Evolutionary conservation across 2,888 invertebrate genomes (phyloP), one percentile per base, ranked within the genome.

Genomic region (Barypeithes pellucidus): DNA sequence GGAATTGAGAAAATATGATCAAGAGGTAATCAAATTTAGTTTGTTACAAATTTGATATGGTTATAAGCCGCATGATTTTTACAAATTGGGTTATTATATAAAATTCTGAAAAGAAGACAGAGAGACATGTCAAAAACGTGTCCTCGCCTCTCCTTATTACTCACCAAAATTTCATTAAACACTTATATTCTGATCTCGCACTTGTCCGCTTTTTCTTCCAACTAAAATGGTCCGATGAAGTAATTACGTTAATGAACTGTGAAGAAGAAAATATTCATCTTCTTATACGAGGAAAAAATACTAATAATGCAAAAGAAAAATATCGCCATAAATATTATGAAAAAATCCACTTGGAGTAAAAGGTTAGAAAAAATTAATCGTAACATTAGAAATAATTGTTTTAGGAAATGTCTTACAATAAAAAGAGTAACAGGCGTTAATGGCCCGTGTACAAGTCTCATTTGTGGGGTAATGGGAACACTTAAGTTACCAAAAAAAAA

Each of bases 1-100:
- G 8, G 54, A 57, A 11, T 33, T 33, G 5, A 57, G 54, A 33
- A 33, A 57, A 33, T 57, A 57, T 14, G 16, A 33, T 57, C 54
- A 33, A 33, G 54, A 57, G 54, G 54, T 57, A 57, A 57, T 12
- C 8, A 29, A 29, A 29, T 29, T 3, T 5, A 24, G 24, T 2
- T 1, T 16, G 14, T 16, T 45, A 45, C 8, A 14, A 24, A 24
- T 24, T 24, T 5, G 24, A n/a, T n/a, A n/a, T n/a, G n/a, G n/a
- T n/a, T n/a, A n/a, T n/a, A n/a, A n/a, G n/a, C n/a, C n/a, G n/a
- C n/a, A n/a, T n/a, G n/a, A n/a, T n/a, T n/a, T n/a, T n/a, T n/a
- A n/a, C n/a, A n/a, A n/a, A n/a, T n/a, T n/a, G n/a, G n/a, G n/a
- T n/a, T n/a, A n/a, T n/a, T n/a, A n/a, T n/a, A n/a, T n/a, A n/a